These are phyloP conservation scores for Pelecanus crispus DNA, from an alignment of 2,113 vertebrate genomes.

Conservation along the genomic window DNA sequence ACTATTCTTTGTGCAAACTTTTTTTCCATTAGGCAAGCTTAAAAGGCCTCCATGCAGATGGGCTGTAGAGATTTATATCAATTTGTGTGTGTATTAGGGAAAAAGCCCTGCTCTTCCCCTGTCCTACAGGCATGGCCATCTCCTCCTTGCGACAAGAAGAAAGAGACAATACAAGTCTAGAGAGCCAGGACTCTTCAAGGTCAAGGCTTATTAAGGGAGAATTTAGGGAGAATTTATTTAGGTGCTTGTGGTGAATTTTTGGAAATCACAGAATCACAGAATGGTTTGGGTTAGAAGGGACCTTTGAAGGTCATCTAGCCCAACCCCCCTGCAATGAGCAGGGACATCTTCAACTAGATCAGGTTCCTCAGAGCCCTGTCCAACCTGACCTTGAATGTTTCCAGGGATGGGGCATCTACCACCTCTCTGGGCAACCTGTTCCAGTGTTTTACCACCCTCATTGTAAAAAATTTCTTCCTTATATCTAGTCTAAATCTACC, in stretches of 20 bases:
- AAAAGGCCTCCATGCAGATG: neutral
- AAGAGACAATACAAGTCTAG: neutral
- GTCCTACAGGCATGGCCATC: neutral
- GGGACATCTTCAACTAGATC: neutral
- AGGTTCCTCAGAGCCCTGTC: neutral
- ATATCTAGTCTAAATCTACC: neutral
- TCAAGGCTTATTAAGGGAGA: neutral
- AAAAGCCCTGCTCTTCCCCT: neutral
- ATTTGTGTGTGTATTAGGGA: rapidly evolving
- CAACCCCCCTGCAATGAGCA: neutral
- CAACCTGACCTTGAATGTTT: neutral
- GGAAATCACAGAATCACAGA: neutral
- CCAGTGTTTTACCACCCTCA: neutral
- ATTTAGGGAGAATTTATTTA: neutral
- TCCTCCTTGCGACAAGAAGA: neutral
- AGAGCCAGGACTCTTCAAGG: neutral
- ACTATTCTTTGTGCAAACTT: neutral
- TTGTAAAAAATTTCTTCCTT: neutral
- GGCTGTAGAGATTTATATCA: neutral
- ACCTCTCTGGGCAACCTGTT: neutral
- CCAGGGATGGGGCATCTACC: neutral
- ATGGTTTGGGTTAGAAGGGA: neutral
- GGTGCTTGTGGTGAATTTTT: neutral
- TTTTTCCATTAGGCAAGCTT: neutral
- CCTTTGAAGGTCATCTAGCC: neutral